These are phyloP conservation scores for Lutjanus campechanus DNA, from an alignment of 2,797 vertebrate genomes.

Conservation along the genomic window DNA sequence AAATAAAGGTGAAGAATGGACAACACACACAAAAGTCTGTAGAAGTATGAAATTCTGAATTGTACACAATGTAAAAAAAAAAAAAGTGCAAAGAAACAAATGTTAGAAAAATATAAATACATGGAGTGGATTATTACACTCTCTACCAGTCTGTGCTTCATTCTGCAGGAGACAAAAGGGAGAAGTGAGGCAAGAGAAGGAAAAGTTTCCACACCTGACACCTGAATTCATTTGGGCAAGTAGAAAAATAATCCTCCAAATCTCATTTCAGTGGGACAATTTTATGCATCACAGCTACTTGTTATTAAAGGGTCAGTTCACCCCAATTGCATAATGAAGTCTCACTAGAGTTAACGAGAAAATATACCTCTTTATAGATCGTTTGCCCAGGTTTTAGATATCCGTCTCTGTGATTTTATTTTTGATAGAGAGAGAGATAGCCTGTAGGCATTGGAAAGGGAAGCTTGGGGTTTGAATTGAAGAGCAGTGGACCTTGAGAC, in stretches of 20 bases:
- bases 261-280: background rate
- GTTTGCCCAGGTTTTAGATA: background rate
- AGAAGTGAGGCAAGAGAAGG: background rate
- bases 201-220: background rate
- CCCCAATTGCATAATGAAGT: background rate
- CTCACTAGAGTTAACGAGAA: background rate
- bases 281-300: background rate
- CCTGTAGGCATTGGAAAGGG: too few relatives aligned
- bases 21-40: too few relatives aligned
- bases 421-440: too few relatives aligned
- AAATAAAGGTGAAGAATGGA: too few relatives aligned
- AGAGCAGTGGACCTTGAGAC: too few relatives aligned
- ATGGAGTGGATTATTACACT: too few relatives aligned
- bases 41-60: too few relatives aligned
- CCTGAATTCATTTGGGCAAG: background rate
- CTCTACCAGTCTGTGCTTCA: background rate
- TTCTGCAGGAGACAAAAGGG: background rate
- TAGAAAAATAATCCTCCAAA: background rate
- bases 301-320: background rate
- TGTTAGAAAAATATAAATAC: too few relatives aligned
- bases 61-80: too few relatives aligned
- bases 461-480: too few relatives aligned
- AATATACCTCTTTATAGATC: background rate
- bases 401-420: background rate
- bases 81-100: too few relatives aligned